These are phyloP conservation scores for Lasiurus borealis DNA, from an alignment of 2,113 vertebrate genomes.

Conservation along the genomic window DNA sequence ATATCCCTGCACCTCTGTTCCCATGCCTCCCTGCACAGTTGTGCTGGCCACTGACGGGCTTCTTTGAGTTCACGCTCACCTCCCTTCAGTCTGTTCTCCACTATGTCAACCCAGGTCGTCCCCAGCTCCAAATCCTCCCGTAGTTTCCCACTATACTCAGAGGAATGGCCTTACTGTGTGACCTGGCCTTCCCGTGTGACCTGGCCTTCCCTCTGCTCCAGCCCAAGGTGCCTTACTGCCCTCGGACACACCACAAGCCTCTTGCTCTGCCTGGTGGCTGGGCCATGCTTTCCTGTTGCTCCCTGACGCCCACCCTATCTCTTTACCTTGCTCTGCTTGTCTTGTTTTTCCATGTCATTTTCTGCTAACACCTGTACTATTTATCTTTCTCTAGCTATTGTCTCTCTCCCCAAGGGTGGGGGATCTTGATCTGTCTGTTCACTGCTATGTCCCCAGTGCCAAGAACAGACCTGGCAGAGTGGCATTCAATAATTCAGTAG, in stretches of 20 bases:
- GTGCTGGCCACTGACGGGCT: background rate
- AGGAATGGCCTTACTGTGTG: background rate
- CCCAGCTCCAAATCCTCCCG: background rate
- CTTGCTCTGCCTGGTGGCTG: background rate
- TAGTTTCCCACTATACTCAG: background rate
- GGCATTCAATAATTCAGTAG: background rate
- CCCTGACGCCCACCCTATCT: fast-evolving
- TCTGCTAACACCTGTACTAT: background rate
- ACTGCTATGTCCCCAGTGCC: background rate
- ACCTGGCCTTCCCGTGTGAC: no score
- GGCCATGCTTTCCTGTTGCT: background rate
- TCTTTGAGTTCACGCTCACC: background rate
- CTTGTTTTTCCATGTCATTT: background rate
- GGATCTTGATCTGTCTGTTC: background rate
- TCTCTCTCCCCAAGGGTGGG: background rate
- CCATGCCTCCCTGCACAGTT: background rate
- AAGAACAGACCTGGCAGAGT: background rate
- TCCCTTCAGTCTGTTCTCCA: background rate
- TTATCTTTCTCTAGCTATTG: background rate
- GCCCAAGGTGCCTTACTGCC: background rate
- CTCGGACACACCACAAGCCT: background rate
- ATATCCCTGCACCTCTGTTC: fast-evolving
- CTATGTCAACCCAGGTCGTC: background rate
- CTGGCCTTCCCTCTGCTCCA: background rate
- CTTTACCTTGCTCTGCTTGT: background rate